Evolutionary conservation across 2,888 invertebrate genomes (phyloP), one percentile per base, ranked within the genome.

Genomic region (Petrolisthes cinctipes): DNA sequence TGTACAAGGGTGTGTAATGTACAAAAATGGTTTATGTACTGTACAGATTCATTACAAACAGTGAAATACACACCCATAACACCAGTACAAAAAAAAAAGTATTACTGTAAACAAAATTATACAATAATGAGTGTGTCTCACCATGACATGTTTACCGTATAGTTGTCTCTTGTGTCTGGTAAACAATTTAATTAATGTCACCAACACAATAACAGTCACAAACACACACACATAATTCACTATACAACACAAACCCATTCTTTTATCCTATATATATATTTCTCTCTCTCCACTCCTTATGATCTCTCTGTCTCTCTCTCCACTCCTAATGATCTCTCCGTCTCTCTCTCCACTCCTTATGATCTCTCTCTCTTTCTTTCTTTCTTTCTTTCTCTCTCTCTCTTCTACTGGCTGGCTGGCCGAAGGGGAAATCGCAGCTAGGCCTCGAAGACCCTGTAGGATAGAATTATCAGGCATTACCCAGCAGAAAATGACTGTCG

Each of bases 71-170:
- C 73, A 79, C 56, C 79, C 17, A 79, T 54, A 79, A 54, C 53
- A 79, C 79, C 14, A 54, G 20, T 17, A 37, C 37, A 37, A 37
- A 37, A 37, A 37, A 37, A 37, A 37, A 37, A 37, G 37, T 37
- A 37, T 37, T 37, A 9, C 20, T 9, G 9, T 17, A 57, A 23
- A 61, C 37, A 37, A 1, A 53, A 20, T n/a, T 6, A 4, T 5
- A 9, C 20, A 51, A 37, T 20, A 76, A 3, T 56, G 56, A 68
- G 5, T 23, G 6, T 5, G 54, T 61, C 89, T 89, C 78, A 89
- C 89, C 89, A 89, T 51, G 4, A 89, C 89, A 85, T 89, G 89
- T 75, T 89, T 89, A 53, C 89, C 89, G 4, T 75, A n/a, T 14
- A 89, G 68, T 3, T 89, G 79, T 11, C 73, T 53, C 57, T 76